Evolutionary conservation across 2,888 invertebrate species (phyloP).

Genomic region (Eumerus sabulonum): DNA sequence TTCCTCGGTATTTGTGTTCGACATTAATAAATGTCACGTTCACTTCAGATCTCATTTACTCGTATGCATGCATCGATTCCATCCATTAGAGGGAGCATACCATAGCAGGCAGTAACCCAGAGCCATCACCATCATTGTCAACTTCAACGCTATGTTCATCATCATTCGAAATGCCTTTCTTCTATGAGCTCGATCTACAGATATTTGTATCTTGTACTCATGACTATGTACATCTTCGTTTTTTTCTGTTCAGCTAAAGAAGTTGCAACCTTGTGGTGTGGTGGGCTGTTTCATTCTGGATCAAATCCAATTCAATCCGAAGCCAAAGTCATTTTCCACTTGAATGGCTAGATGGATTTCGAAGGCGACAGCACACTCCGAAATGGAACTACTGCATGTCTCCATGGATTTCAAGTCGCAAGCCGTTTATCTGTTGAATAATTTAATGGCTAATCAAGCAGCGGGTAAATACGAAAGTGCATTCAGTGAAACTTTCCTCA

Average conservation of each 20-base stretch:
- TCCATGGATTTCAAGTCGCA: slow-evolving; percentile 42
- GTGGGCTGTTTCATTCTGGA: slow-evolving; percentile 10
- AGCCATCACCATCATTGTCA: slow-evolving; percentile 22
- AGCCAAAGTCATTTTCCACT: slow-evolving; percentile 29
- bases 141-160: slow-evolving; percentile 7
- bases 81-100: slow-evolving; percentile 18
- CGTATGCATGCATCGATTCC: slow-evolving; percentile 12
- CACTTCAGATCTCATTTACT: slow-evolving; percentile 55
- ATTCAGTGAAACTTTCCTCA: too few species aligned
- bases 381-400: too few species aligned
- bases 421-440: slow-evolving; percentile 56
- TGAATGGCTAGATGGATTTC: slow-evolving; percentile 24
- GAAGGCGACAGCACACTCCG: slow-evolving; percentile 13
- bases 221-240: too few species aligned
- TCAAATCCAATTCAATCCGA: slow-evolving; percentile 34
- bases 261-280: slow-evolving; percentile 47
- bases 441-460: slow-evolving; percentile 66
- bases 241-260: not conserved
- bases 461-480: slow-evolving; percentile 47
- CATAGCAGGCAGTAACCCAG: not conserved
- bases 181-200: not conserved
- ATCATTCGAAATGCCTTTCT: not conserved
- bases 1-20: slow-evolving; percentile 22
- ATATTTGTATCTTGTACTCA: too few species aligned
- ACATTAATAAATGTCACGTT: slow-evolving; percentile 66